Percentiles rank a stretch among this genome's conserved stretches.
These are phyloP conservation scores for Cryptomyrus ogoouensis DNA, from an alignment of 2,113 vertebrate genomes.

Conservation along the genomic window DNA sequence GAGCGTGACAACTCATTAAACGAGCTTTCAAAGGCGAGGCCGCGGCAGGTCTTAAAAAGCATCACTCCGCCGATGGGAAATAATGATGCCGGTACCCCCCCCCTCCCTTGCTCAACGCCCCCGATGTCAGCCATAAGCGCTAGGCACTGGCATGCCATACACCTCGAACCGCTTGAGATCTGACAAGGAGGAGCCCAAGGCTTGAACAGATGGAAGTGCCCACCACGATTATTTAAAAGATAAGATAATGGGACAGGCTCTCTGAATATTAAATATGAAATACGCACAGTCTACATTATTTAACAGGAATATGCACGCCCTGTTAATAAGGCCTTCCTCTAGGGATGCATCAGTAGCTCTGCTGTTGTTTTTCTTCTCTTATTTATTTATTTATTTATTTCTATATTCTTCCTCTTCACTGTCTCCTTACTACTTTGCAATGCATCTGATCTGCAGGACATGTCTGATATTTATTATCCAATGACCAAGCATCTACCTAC, in stretches of 20 bases:
- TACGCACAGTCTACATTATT: constrained; percentile 25
- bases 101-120: not conserved
- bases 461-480: constrained; percentile 51
- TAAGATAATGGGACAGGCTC: constrained; percentile 4
- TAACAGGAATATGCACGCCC: constrained; percentile 21
- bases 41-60: not conserved
- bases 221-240: constrained; percentile 1
- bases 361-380: constrained; percentile 2
- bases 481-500: constrained; percentile 46
- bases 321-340: constrained; percentile 22
- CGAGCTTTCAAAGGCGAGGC: not conserved
- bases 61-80: not conserved
- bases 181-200: constrained; percentile 15
- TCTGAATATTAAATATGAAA: constrained; percentile 28
- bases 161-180: not conserved
- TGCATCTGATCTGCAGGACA: constrained; percentile 32
- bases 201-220: constrained; percentile 10
- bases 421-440: constrained; percentile 18
- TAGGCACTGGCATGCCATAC: not conserved
- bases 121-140: not conserved
- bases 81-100: not conserved
- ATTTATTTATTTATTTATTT: not conserved
- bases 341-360: not conserved
- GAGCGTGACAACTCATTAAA: not conserved
- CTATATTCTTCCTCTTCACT: not conserved